Conservation (phyloP, 2,113 vertebrate genomes). For the Dryoscopus gambensis region DNA sequence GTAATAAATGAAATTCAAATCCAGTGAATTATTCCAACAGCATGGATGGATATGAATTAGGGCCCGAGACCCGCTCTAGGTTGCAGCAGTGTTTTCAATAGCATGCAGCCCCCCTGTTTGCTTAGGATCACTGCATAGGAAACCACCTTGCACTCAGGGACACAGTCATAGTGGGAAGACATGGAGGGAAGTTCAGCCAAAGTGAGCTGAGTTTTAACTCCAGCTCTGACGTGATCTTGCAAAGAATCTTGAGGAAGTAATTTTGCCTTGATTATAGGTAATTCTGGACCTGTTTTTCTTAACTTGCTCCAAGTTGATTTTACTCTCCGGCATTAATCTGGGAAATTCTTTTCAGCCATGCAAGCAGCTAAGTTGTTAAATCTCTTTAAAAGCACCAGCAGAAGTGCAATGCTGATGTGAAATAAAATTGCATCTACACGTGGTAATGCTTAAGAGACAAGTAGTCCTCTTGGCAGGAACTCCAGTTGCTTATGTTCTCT, state of each 20-base stretch:
- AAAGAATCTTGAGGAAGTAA: neutral
- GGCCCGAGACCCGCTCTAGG: accelerated
- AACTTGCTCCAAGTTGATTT: neutral
- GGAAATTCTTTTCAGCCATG: neutral
- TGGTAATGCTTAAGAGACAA: neutral
- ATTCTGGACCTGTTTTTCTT: neutral
- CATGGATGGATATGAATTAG: neutral
- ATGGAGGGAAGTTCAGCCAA: neutral
- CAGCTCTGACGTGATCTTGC: neutral
- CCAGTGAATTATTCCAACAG: neutral
- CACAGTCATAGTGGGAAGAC: neutral
- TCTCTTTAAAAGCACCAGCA: neutral
- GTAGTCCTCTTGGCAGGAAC: neutral
- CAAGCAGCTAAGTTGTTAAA: neutral
- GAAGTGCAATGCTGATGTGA: neutral
- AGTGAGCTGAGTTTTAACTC: neutral
- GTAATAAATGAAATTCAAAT: neutral
- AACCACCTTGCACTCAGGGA: neutral
- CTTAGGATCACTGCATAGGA: neutral
- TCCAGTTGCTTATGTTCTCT: neutral
- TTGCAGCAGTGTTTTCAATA: neutral
- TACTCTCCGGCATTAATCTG: neutral
- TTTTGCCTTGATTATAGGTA: neutral
- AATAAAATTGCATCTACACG: neutral
- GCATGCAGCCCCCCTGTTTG: neutral